Conservation (phyloP, 2,113 vertebrate species). For the Spea multiplicata region DNA sequence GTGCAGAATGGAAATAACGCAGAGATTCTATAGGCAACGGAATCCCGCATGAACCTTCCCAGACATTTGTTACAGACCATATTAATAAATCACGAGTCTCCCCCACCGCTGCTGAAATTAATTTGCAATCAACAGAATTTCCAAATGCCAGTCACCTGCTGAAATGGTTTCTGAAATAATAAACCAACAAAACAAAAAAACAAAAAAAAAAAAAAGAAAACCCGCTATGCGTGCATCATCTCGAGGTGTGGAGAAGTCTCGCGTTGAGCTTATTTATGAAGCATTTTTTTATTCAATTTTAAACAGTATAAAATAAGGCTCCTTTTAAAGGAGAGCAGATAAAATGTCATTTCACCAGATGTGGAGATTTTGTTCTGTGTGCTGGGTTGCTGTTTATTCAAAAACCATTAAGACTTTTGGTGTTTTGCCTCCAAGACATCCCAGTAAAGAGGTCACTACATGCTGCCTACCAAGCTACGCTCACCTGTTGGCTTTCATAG, state of each 20-base stretch:
- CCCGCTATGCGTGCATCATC: slow-evolving; percentile 35
- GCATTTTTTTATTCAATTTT: slow-evolving; percentile 15
- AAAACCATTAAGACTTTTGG: slow-evolving; percentile 38
- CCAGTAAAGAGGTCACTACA: slow-evolving; percentile 40
- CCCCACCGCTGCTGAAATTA: background rate
- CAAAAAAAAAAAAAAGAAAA: slow-evolving; percentile 9
- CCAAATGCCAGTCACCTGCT: slow-evolving; percentile 13
- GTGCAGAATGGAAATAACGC: slow-evolving; percentile 13
- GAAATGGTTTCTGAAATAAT: slow-evolving; percentile 19
- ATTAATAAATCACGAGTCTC: slow-evolving; percentile 9
- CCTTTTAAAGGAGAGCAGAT: slow-evolving; percentile 50
- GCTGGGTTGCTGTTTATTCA: slow-evolving; percentile 24
- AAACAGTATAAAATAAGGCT: slow-evolving; percentile 49
- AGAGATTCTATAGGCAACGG: slow-evolving; percentile 17
- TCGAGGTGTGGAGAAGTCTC: slow-evolving; percentile 29
- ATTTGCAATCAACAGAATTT: slow-evolving; percentile 7
- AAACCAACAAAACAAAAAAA: background rate
- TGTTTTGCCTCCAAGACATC: slow-evolving; percentile 39
- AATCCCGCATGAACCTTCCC: slow-evolving; percentile 17
- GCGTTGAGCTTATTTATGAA: slow-evolving; percentile 46
- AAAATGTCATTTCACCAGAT: slow-evolving; percentile 45
- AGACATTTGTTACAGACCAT: slow-evolving; percentile 15
- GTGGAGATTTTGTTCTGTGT: slow-evolving; percentile 44
- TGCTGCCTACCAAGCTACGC: slow-evolving; percentile 35
- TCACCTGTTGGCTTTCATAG: background rate